Evolutionary conservation across 2,888 invertebrate species (phyloP).

Genomic region (Athalia circularis): DNA sequence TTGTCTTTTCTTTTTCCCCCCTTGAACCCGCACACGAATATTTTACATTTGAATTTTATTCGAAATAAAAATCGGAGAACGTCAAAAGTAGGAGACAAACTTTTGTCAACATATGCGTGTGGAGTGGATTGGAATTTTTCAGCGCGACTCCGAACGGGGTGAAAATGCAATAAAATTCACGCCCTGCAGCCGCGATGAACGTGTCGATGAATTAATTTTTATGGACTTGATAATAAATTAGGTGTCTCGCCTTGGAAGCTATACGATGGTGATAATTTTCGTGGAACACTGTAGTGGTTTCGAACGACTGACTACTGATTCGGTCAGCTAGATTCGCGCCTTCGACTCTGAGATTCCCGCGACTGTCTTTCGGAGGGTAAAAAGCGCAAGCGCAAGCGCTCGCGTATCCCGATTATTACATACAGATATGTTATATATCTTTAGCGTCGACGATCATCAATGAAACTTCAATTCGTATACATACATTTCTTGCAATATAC

Average conservation of each 20-base stretch:
- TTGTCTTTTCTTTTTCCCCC: too few species aligned
- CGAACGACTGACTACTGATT: conserved; percentile 16
- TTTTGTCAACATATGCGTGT: too few species aligned
- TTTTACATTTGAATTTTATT: too few species aligned
- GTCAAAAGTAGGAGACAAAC: too few species aligned
- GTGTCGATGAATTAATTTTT: neutral
- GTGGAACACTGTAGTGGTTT: conserved; percentile 16
- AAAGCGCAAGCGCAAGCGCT: conserved; percentile 31
- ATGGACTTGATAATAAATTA: too few species aligned
- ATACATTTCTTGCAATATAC: neutral
- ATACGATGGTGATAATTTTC: conserved; percentile 12
- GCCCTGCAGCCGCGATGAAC: too few species aligned
- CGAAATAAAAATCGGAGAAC: too few species aligned
- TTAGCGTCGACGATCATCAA: neutral
- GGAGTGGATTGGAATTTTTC: too few species aligned
- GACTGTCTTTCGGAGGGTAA: conserved; percentile 20
- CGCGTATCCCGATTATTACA: neutral
- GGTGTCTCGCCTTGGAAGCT: neutral
- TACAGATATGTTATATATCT: neutral
- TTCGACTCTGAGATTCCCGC: conserved; percentile 29
- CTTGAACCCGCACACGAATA: too few species aligned
- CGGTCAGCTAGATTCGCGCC: conserved; percentile 5
- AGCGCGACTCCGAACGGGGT: too few species aligned
- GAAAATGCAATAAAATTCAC: too few species aligned
- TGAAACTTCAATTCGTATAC: conserved; percentile 11